Evolutionary conservation across 2,113 vertebrate genomes (phyloP), one percentile per base, ranked within the genome.

Genomic region (Pelvicachromis taeniatus): DNA sequence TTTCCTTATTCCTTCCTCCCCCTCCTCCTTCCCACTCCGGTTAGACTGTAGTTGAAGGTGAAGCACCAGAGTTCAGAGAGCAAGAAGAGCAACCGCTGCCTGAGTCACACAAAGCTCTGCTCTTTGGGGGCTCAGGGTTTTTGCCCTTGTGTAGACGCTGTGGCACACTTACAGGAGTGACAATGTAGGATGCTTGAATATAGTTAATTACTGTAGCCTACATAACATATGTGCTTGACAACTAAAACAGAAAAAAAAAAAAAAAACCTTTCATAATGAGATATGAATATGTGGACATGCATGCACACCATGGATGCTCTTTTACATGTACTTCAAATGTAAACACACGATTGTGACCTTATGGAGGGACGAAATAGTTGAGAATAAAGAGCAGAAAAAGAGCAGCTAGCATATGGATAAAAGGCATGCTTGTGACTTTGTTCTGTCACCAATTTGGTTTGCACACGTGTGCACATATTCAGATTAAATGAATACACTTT

Each of bases 41-140:
- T 77, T 23, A 73, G 78, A 82, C 87, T 88, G 65, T 56, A 92
- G 90, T 92, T 92, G 90, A 94, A 95, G 94, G 94, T 95, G 91
- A 89, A 82, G 65, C 87, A 78, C 58, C 87, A 77, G 84, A 94
- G 92, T 94, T 94, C 93, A 94, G 87, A 94, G 85, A 94, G 90
- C 89, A 83, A 81, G 58, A 82, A 42, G 82, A 85, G 81, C 78
- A 84, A 85, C 58, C 40, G 45, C 52, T 19, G 85, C 45, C 85
- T 88, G 73, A 81, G 55, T 83, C 85, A 54, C 82, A 84, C 35
- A 21, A 40, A 79, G 85, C 81, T 63, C 29, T 42, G 77, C 86
- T 87, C 87, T 92, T 81, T 83, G 80, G 90, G 90, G 91, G 78
- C 85, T 78, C 26, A 16, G 82, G 70, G 83, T 81, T 81, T 87